Base-by-base conservation (phyloP, 1,140 invertebrate species). In the Drosophila grimshawi region DNA sequence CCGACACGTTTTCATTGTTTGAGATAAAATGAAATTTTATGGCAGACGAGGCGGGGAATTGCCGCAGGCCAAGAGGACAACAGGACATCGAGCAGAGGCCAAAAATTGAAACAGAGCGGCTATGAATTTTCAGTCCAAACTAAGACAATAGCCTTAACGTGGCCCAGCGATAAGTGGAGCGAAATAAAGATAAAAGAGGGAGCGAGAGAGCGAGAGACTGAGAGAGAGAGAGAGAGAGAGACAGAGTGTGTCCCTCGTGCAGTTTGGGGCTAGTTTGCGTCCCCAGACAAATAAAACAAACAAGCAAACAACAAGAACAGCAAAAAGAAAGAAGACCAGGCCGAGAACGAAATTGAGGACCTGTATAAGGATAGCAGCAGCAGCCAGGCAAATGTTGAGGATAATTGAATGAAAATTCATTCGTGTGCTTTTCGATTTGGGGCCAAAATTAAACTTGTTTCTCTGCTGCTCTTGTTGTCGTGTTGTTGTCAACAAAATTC, bases 331-430 rank as follows among this genome's bases (percentile, higher is more conserved):
- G n/a, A 30, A 27, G 46, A 45, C 2, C 35, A 51, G 30, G 19
- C 27, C 3, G 37, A 30, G 37, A n/a, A 41, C 11, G 27, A 43
- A n/a, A 39, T 5, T 29, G 55, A 57, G 39, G 49, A 11, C 55
- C 48, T 49, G 29, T 32, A 49, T 41, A 43, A 45, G 11, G 11
- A 43, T 43, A 43, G 3, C 49, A 29, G 27, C 48, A 33, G 68
- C 55, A 49, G 46, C 51, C 43, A 48, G 52, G 64, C 78, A 69
- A 86, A 86, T 86, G 82, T 86, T 86, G 80, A 78, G 78, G 83
- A 88, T 88, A 88, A 88, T 88, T 88, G 83, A 88, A 88, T 88
- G 83, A 88, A 89, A 88, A 89, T 88, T 88, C 83, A 88, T 88
- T 88, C 83, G 85, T 88, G 85, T 88, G 85, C 80, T 72, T 86